Conservation (phyloP, 2,888 invertebrate species). For the Chamaedrilus cognettii region DNA sequence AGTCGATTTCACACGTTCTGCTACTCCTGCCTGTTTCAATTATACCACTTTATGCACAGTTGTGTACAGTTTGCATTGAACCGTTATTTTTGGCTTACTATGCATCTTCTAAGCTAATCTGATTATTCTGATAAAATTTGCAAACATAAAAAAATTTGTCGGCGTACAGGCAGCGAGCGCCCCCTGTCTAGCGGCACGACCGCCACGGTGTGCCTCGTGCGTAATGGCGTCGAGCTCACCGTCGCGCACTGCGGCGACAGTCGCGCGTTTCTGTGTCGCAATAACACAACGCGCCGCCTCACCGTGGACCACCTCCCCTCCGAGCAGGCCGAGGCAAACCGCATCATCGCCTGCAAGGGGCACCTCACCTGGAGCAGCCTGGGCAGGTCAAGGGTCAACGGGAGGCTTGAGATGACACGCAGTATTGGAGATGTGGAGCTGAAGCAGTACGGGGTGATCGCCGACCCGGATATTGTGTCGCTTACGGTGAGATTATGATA, state of each 20-base stretch:
- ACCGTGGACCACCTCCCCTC: conserved; percentile 62
- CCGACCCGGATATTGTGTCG: conserved; percentile 58
- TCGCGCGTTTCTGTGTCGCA: conserved; percentile 62
- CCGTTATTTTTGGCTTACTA: too few relatives aligned
- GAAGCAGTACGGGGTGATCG: conserved; percentile 62
- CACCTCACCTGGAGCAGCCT: conserved; percentile 56
- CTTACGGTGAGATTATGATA: too few relatives aligned
- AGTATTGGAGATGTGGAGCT: conserved; percentile 63
- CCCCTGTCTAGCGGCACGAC: conserved; percentile 60
- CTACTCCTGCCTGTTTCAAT: too few relatives aligned
- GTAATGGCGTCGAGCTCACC: conserved; percentile 60
- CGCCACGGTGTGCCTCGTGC: conserved; percentile 63
- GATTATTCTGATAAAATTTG: too few relatives aligned
- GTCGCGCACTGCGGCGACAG: conserved; percentile 64
- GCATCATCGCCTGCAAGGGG: conserved; percentile 59
- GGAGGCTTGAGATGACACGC: conserved; percentile 63
- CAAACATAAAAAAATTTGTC: too few relatives aligned
- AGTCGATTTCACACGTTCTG: too few relatives aligned
- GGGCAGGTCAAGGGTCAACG: conserved; percentile 61
- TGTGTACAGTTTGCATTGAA: too few relatives aligned
- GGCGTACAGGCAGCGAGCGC: conserved; percentile 3
- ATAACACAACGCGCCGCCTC: conserved; percentile 59
- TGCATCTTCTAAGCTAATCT: too few relatives aligned
- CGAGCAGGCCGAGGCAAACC: conserved; percentile 57
- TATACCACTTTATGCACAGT: too few relatives aligned